Conservation (phyloP, 2,888 invertebrate species). For the Microplitis deprimator region DNA sequence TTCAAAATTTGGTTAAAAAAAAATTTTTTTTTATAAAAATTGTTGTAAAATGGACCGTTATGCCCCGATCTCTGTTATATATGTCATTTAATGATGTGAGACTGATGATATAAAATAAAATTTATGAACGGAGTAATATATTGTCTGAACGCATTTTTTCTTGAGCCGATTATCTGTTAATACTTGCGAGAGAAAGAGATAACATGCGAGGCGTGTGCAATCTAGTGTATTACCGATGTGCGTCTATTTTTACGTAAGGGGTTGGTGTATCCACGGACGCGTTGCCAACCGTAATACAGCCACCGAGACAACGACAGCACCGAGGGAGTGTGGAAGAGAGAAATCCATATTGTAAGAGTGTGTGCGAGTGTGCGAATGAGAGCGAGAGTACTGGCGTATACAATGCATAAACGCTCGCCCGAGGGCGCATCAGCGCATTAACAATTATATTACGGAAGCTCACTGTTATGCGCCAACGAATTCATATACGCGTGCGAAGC, state of each 20-base stretch:
- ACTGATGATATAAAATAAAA: too few relatives aligned
- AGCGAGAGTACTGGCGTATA: slow-evolving; percentile 46
- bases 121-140: slow-evolving; percentile 31
- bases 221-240: slow-evolving; percentile 58
- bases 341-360: neutral
- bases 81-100: too few relatives aligned
- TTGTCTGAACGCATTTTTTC: slow-evolving; percentile 42
- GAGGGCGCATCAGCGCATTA: slow-evolving; percentile 68
- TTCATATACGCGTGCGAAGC: slow-evolving; percentile 63
- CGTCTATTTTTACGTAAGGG: slow-evolving; percentile 64
- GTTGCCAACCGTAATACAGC: slow-evolving; percentile 55
- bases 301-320: slow-evolving; percentile 22
- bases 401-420: slow-evolving; percentile 63
- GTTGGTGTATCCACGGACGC: slow-evolving; percentile 46
- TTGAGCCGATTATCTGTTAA: slow-evolving; percentile 47
- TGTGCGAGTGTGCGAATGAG: slow-evolving; percentile 2
- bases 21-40: too few relatives aligned
- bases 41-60: too few relatives aligned
- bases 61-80: too few relatives aligned
- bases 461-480: slow-evolving; percentile 65
- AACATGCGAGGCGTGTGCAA: slow-evolving; percentile 75
- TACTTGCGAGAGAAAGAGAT: slow-evolving; percentile 68
- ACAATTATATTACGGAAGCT: slow-evolving; percentile 70
- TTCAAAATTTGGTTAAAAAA: too few relatives aligned
- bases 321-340: slow-evolving; percentile 27